Evolutionary conservation across 2,113 vertebrate species (phyloP).

Genomic region (Heptranchias perlo): DNA sequence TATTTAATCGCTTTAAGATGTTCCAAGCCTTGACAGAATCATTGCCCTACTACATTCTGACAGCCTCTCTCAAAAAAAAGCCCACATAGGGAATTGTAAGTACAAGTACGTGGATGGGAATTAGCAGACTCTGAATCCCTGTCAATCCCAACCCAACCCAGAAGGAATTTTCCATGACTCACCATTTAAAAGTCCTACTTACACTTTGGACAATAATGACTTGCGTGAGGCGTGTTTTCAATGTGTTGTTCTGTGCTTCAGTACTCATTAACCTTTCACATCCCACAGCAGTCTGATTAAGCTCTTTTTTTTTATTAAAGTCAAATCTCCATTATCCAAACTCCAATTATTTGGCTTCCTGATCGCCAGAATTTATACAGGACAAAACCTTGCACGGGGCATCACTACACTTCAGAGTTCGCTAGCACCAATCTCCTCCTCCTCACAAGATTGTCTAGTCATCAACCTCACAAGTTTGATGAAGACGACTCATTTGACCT

Average conservation of each 20-base stretch:
- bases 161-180: slow-evolving; percentile 36
- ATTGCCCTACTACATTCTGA: slow-evolving; percentile 32
- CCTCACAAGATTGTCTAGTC: neutral
- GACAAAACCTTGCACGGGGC: neutral
- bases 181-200: neutral
- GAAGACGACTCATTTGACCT: neutral
- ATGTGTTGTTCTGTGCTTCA: neutral
- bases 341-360: neutral
- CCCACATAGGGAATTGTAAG: slow-evolving; percentile 25
- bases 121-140: slow-evolving; percentile 11
- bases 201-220: neutral
- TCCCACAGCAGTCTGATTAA: neutral
- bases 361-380: neutral
- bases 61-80: neutral
- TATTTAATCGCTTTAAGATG: slow-evolving; percentile 29
- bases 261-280: neutral
- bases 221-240: neutral
- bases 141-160: slow-evolving; percentile 6
- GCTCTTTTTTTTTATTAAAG: neutral
- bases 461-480: neutral
- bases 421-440: neutral
- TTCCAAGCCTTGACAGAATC: slow-evolving; percentile 22
- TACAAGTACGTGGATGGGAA: neutral
- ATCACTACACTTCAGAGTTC: neutral
- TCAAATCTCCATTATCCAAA: neutral